Evolutionary conservation across 2,797 vertebrate genomes (phyloP).

Genomic region (Chloroceryle amazona): DNA sequence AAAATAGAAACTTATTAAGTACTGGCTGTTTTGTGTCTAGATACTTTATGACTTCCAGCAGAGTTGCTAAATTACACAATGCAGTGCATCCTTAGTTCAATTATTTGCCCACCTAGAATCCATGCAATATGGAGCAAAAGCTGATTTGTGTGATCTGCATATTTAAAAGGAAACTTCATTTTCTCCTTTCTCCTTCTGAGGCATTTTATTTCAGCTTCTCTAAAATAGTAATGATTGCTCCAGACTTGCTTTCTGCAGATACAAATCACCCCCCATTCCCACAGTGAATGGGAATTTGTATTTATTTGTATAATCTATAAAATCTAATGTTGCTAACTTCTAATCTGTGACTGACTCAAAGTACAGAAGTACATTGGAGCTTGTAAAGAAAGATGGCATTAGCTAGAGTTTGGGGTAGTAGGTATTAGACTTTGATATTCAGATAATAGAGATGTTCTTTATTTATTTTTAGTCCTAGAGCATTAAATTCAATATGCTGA

Average conservation of each 20-base stretch:
- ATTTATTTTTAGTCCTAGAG: background rate
- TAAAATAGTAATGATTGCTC: background rate
- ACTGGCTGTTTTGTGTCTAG: slow-evolving; percentile 19
- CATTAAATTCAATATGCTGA: background rate
- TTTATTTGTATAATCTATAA: slow-evolving; percentile 1
- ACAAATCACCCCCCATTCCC: background rate
- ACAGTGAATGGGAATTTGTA: background rate
- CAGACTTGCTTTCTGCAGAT: background rate
- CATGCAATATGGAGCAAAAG: background rate
- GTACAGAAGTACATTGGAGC: background rate
- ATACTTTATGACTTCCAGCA: slow-evolving; percentile 25
- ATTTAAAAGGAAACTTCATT: background rate
- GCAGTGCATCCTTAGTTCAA: background rate
- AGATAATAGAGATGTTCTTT: background rate
- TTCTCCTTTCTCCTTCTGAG: background rate
- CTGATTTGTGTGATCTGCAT: background rate
- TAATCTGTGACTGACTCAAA: background rate
- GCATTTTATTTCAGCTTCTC: background rate
- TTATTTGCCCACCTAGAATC: slow-evolving; percentile 13
- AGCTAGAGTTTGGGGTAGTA: background rate
- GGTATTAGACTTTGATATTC: background rate
- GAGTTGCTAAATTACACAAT: slow-evolving; percentile 21
- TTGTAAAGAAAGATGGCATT: background rate
- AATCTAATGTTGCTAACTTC: background rate
- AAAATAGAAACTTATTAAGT: slow-evolving; percentile 35